Conservation (phyloP, 2,888 invertebrate genomes). For the Syrphus vitripennis region DNA sequence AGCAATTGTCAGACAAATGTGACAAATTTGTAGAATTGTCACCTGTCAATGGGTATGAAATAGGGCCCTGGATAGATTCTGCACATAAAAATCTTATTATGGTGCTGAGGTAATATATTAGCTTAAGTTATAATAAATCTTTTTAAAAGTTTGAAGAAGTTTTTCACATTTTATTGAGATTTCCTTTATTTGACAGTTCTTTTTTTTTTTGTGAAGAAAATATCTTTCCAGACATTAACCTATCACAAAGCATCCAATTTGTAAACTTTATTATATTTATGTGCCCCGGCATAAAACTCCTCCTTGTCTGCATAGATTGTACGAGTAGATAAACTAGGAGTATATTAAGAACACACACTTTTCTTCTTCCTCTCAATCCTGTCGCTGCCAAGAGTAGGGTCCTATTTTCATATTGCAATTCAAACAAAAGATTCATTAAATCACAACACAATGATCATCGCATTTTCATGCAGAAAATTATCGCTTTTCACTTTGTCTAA, state of each 20-base stretch:
- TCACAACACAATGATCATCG: slow-evolving; percentile 47
- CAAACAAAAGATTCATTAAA: slow-evolving; percentile 55
- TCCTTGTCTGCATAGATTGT: neutral
- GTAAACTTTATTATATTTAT: neutral
- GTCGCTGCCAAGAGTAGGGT: neutral
- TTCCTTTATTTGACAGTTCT: too few species aligned
- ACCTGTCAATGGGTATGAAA: too few species aligned
- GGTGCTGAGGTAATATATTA: too few species aligned
- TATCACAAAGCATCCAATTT: neutral
- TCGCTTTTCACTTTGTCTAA: slow-evolving; percentile 39
- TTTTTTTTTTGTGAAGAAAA: neutral
- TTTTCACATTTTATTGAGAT: neutral
- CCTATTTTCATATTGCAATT: neutral
- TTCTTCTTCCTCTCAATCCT: neutral
- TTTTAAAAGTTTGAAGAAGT: neutral
- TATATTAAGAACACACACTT: neutral
- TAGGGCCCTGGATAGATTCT: too few species aligned
- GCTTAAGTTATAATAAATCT: neutral
- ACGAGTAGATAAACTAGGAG: neutral
- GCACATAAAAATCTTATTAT: too few species aligned
- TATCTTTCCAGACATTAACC: slow-evolving; percentile 52
- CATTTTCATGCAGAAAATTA: slow-evolving; percentile 57
- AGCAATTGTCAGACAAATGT: too few species aligned
- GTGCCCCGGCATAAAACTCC: neutral
- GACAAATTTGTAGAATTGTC: too few species aligned